Base-by-base conservation (phyloP, 2,797 vertebrate genomes). In the Hydrolagus colliei region DNA sequence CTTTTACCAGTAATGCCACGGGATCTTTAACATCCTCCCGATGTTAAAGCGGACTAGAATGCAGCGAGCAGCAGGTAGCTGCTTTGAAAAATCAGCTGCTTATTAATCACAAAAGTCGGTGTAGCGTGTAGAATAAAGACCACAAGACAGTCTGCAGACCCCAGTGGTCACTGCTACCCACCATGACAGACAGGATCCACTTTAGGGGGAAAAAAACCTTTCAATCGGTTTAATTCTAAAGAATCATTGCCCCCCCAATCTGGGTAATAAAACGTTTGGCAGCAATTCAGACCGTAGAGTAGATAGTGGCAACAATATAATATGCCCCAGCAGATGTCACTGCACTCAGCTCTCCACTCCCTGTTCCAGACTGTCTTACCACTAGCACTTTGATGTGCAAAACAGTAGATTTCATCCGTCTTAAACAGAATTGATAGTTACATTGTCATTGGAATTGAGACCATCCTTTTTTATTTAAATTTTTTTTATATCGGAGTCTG, bases 291-390 rank as follows among this genome's bases (percentile, higher is more conserved):
- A n/a, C n/a, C 41, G 41, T 68, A 16, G 41, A 71, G 32, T 27
- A 20, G n/a, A 9, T 11, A 41, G 67, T 84, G 79, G 63, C 79
- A 84, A 22, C 65, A 84, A 52, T 27, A 52, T 35, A 52, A 84
- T 18, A 18, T 84, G 79, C n/a, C 32, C 71, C 79, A n/a, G 9
- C 79, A 84, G 79, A 84, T 84, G 79, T 71, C 79, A 71, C 77
- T 63, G 65, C 12, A 63, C 65, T 71, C 10, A 20, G 18, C 18
- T 84, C 79, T 20, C 79, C 71, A 12, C 14, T 11, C 12, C 41
- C 65, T 11, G 9, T 84, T 84, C 79, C 65, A 84, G 13, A 16
- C 20, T 41, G 32, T 10, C 65, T 41, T 67, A 84, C 79, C 79
- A 41, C 67, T 32, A 35, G 65, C 32, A 71, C 16, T 9, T 5